These are phyloP conservation scores for Chironomus riparius DNA, from an alignment of 2,888 invertebrate species.

Conservation along the genomic window DNA sequence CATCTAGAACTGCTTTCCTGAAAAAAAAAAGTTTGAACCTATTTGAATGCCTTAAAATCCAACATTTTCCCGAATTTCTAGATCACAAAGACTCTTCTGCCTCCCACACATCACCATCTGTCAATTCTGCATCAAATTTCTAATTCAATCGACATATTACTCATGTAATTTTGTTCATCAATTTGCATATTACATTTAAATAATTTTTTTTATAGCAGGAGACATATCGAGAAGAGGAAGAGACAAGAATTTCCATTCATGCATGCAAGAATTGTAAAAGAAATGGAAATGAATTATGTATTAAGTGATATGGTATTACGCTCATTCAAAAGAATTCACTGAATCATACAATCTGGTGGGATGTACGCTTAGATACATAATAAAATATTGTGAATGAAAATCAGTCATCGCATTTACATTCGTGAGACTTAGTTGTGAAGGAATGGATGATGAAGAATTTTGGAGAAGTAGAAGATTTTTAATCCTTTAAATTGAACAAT, in stretches of 20 bases:
- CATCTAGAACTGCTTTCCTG: too few relatives aligned
- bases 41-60: too few relatives aligned
- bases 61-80: too few relatives aligned
- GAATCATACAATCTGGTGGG: background rate
- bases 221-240: background rate
- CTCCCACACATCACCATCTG: too few relatives aligned
- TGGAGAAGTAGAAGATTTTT: background rate
- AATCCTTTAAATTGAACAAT: background rate
- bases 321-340: background rate
- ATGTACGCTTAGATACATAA: background rate
- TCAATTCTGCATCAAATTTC: too few relatives aligned
- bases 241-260: background rate
- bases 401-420: background rate
- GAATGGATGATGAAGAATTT: background rate
- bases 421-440: background rate
- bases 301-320: background rate
- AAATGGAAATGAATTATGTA: background rate
- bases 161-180: too few relatives aligned
- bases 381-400: background rate
- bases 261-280: too few relatives aligned
- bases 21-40: too few relatives aligned
- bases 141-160: too few relatives aligned
- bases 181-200: too few relatives aligned
- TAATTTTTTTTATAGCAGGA: too few relatives aligned
- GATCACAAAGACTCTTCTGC: too few relatives aligned